Evolutionary conservation across 1,140 invertebrate genomes (phyloP), one percentile per base, ranked within the genome.

Genomic region (Colletes gigas): DNA sequence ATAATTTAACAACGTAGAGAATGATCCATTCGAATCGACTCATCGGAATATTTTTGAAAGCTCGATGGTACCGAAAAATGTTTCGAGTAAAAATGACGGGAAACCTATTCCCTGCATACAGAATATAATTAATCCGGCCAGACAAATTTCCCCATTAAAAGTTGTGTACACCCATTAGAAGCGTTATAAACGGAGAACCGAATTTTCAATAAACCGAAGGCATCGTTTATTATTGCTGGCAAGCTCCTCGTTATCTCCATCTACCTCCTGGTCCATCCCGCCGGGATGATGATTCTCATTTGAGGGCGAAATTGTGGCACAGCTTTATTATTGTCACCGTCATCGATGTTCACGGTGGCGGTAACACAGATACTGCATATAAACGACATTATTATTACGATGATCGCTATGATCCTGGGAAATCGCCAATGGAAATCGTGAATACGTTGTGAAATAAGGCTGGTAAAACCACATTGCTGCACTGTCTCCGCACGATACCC

Each of bases 191-290:
- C 17, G 21, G 50, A 10, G 14, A 76, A 47, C 30, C 8, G 30
- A 87, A 88, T 91, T 91, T 90, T 91, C 87, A 88, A 91, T 90
- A 91, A 91, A 90, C 89, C 90, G 81, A 88, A 86, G 88, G 84
- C 87, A 85, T 88, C 90, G 88, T 91, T 91, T 90, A 91, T 91
- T 91, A 30, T 30, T 30, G 30, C 30, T 30, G 30, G 30, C 30
- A 30, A 30, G 91, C 89, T 91, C 88, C 86, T 87, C 85, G 21
- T 69, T 9, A 6, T 17, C 10, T 30, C 54, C 10, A 39, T 52
- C 47, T 80, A 30, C 47, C 52, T 73, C 50, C 54, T 10, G 15
- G 14, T 15, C 12, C 21, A 30, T 15, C 39, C 52, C 14, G 52
- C 65, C 69, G 55, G 41, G 15, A 57, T 63, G 44, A 78, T 79